phyloP scores from a whole-genome alignment of 2,888 invertebrate species.

The Rugalucina vietnamica region DNA sequence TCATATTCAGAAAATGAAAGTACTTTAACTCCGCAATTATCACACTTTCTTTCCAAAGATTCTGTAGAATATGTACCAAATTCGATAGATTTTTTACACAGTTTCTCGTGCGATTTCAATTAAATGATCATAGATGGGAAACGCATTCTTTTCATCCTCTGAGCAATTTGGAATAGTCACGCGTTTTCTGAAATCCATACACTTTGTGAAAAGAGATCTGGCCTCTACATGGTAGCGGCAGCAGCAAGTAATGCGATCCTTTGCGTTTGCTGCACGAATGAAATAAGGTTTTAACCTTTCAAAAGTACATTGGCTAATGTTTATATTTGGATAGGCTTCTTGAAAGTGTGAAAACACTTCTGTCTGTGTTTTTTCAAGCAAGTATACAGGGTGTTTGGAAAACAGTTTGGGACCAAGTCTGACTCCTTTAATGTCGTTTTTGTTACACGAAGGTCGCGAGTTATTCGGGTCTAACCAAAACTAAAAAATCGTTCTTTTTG shows the following conservation, averaged over 20 bases:
- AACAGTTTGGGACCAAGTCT: constrained; percentile 29
- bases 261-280: constrained; percentile 10
- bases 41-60: not conserved
- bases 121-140: constrained; percentile 4
- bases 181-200: constrained; percentile 25
- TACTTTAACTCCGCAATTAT: constrained; percentile 5
- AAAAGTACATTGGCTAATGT: constrained; percentile 35
- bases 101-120: constrained; percentile 2
- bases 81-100: not conserved
- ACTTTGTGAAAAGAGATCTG: constrained; percentile 21
- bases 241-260: constrained; percentile 34
- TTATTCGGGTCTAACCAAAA: constrained; percentile 29
- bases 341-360: constrained; percentile 32
- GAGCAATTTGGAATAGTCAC: too few species aligned
- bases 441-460: constrained; percentile 34
- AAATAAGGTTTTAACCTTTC: constrained; percentile 37
- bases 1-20: not conserved
- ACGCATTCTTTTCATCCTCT: not conserved
- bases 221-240: constrained; percentile 32
- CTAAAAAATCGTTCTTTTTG: constrained; percentile 18
- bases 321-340: constrained; percentile 24
- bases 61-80: not conserved
- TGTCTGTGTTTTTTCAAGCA: constrained; percentile 42
- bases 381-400: constrained; percentile 18
- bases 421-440: constrained; percentile 32